Base-by-base conservation (phyloP, 2,888 invertebrate species). In the Noctua pronuba region DNA sequence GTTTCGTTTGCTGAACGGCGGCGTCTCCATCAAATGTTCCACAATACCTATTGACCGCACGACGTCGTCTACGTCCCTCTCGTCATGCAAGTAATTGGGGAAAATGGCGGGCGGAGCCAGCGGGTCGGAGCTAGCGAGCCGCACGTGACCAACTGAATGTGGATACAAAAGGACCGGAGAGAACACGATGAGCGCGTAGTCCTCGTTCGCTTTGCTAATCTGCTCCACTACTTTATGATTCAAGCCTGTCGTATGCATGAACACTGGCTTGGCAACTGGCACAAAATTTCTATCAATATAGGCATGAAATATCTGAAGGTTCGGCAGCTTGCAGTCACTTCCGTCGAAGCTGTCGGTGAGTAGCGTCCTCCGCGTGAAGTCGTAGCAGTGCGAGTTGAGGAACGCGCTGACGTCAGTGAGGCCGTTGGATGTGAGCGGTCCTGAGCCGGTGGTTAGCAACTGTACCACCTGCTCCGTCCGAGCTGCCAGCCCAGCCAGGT, bases 381-480 rank as follows among this genome's bases (percentile, higher is more conserved):
- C 90, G 79, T 94, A 95, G 76, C 95, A 95, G 16, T 84, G 70
- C 0, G 92, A 91, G 83, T 95, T 95, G 0, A 89, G 62, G 65
- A 95, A 93, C 0, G 90, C 82, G 21, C 86, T 90, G 18, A 93
- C 77, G 73, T 95, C 94, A 0, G 92, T 92, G 58, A 95, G 87
- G 0, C 94, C 92, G 69, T 90, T 92, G 0, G 95, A 93, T 1
- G 93, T 91, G 2, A 95, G 82, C 0, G 93, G 91, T 0, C 95
- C 95, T 4, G 80, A 73, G 0, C 77, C 80, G 0, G 75, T 71
- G 0, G 84, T 24, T 2, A 93, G 16, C 80, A 91, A 90, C 58
- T 93, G 84, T 0, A 82, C 73, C 1, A 87, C 66, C 5, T 92
- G 84, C 0, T 74, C 65, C 0, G 79, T 68, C 18, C 77, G 84